A percentile compares a stretch with the other conserved stretches of the same genome.
phyloP scores from a whole-genome alignment of 2,797 vertebrate species.

The Gobio occitaniae region DNA sequence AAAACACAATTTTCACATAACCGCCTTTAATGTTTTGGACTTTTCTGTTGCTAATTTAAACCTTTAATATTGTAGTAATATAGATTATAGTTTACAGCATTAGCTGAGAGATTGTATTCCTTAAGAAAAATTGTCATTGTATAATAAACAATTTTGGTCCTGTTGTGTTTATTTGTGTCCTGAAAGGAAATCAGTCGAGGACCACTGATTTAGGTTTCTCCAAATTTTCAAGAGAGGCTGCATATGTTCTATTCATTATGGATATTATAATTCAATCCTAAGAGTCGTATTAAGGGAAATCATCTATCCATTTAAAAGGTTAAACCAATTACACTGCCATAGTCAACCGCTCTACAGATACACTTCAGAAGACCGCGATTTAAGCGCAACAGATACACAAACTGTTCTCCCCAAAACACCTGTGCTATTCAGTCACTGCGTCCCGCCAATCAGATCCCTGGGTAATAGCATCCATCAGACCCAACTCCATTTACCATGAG shows the following conservation, averaged over 20 bases:
- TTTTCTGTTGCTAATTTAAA: not conserved
- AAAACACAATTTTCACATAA: too few species aligned
- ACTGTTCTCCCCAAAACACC: constrained; percentile 71
- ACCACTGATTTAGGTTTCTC: not conserved
- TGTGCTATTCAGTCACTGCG: constrained; percentile 66
- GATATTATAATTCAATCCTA: constrained; percentile 43
- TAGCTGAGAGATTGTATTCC: not conserved
- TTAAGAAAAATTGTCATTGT: not conserved
- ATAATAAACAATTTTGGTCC: not conserved
- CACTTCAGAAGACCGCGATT: constrained; percentile 22
- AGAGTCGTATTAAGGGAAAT: constrained; percentile 34
- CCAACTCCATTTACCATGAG: constrained; percentile 62
- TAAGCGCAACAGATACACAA: constrained; percentile 61
- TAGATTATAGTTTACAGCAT: not conserved
- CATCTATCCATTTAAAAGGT: constrained; percentile 43
- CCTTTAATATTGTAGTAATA: not conserved
- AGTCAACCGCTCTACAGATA: constrained; percentile 62
- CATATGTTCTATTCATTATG: constrained; percentile 44
- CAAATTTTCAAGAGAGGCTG: not conserved
- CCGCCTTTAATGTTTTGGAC: not conserved
- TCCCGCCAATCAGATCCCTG: constrained; percentile 52
- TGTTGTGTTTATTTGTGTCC: not conserved
- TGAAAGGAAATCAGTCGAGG: not conserved
- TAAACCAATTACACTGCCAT: constrained; percentile 57
- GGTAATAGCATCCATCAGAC: constrained; percentile 82